A percentile compares a stretch with the other conserved stretches of the same genome.
Evolutionary conservation across 2,113 vertebrate species (phyloP).

Genomic region (Phasianus colchicus): DNA sequence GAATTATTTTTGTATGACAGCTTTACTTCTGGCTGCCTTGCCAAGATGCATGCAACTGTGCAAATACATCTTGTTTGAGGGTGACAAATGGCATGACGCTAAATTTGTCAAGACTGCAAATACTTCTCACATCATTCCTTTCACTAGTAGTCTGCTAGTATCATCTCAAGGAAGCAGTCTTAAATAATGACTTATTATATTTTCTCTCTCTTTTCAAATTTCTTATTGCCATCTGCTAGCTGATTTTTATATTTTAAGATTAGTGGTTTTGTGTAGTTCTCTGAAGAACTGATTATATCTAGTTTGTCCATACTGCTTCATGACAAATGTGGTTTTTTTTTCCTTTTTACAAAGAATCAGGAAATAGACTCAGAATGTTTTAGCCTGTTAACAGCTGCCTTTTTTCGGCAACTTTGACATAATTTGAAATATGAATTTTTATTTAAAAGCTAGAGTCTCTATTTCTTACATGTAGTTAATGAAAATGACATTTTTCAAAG

Average conservation of each 20-base stretch:
- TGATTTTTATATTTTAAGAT: not conserved
- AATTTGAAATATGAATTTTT: not conserved
- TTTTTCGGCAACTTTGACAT: not conserved
- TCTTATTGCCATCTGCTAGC: not conserved
- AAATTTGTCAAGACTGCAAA: not conserved
- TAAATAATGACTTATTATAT: not conserved
- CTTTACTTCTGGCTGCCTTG: not conserved
- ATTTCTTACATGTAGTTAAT: not conserved
- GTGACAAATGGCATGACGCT: not conserved
- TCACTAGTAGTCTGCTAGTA: not conserved
- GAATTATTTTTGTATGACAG: not conserved
- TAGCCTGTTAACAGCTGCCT: not conserved
- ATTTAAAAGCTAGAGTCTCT: not conserved
- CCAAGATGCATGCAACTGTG: not conserved
- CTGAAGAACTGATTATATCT: not conserved
- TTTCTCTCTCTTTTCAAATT: not conserved
- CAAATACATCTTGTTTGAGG: not conserved
- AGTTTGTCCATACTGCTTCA: not conserved
- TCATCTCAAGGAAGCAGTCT: not conserved
- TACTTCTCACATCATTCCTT: not conserved
- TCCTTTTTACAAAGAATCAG: not conserved
- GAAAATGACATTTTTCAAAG: conserved; percentile 15
- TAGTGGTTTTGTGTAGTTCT: not conserved
- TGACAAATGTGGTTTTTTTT: not conserved
- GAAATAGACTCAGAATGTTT: not conserved